Conservation (phyloP, 2,797 vertebrate genomes). For the Scarus forsteni region DNA sequence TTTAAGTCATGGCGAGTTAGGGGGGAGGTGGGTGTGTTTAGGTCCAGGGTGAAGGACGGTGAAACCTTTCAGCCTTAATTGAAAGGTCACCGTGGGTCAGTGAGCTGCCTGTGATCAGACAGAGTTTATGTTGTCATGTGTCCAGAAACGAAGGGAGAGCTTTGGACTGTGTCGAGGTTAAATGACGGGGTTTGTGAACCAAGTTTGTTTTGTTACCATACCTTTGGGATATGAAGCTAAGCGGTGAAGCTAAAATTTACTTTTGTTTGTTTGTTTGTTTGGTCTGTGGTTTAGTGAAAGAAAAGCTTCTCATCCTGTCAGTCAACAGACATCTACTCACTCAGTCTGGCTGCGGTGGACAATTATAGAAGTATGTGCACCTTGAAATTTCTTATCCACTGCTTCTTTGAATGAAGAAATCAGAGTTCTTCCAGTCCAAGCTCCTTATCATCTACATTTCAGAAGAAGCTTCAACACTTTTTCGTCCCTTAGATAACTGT, state of each 20-base stretch:
- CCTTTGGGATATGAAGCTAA: slow-evolving; percentile 31
- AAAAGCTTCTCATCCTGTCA: neutral
- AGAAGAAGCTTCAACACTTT: no score
- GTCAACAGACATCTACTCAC: neutral
- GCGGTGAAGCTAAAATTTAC: slow-evolving; percentile 20
- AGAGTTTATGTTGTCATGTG: slow-evolving; percentile 19
- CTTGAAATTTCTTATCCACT: no score
- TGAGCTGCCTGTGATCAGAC: slow-evolving; percentile 52
- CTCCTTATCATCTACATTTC: no score
- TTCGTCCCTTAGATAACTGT: no score
- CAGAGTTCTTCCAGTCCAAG: no score
- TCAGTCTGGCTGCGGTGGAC: neutral
- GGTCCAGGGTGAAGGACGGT: slow-evolving; percentile 37
- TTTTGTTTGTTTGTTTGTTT: slow-evolving; percentile 30
- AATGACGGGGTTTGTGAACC: slow-evolving; percentile 37
- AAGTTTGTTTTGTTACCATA: slow-evolving; percentile 22
- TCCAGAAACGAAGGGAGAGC: slow-evolving; percentile 16
- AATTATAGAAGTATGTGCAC: neutral
- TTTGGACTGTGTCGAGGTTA: slow-evolving; percentile 24
- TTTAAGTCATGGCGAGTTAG: slow-evolving; percentile 30
- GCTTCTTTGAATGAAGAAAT: no score
- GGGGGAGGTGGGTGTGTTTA: slow-evolving; percentile 48
- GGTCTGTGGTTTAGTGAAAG: slow-evolving; percentile 6
- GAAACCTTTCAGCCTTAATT: slow-evolving; percentile 61
- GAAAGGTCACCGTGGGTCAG: slow-evolving; percentile 66